Percentiles rank a stretch among this genome's conserved stretches.
phyloP scores from a whole-genome alignment of 2,113 vertebrate genomes.

The Oophaga pumilio region DNA sequence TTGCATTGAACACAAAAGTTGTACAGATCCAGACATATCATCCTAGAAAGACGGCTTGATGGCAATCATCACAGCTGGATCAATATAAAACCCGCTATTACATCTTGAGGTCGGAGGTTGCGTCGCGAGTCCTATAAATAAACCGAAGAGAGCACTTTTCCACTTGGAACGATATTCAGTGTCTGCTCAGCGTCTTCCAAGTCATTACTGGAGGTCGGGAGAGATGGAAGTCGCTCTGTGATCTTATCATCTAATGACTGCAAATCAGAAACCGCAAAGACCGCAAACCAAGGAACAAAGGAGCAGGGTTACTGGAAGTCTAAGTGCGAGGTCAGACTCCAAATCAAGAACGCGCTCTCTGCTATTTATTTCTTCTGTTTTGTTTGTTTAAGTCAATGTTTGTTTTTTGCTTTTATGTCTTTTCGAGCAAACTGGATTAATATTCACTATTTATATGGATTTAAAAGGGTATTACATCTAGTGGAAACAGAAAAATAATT shows the following conservation, averaged over 20 bases:
- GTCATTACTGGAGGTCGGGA: not conserved
- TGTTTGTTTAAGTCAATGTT: not conserved
- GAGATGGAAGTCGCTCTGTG: not conserved
- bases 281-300: not conserved
- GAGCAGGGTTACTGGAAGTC: not conserved
- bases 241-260: constrained; percentile 20
- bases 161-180: not conserved
- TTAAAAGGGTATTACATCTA: not conserved
- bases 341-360: not conserved
- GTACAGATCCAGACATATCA: not conserved
- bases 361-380: not conserved
- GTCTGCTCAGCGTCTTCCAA: not conserved
- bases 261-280: not conserved
- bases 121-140: not conserved
- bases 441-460: not conserved
- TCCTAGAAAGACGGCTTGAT: not conserved
- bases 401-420: not conserved
- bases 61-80: not conserved
- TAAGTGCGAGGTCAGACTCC: not conserved
- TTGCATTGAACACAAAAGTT: not conserved
- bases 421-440: not conserved
- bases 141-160: not conserved
- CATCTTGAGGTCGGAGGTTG: constrained; percentile 5
- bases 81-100: not conserved
- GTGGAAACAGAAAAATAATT: not conserved